Base-by-base conservation (phyloP, 2,113 vertebrate species). In the Emydura subglobosa region DNA sequence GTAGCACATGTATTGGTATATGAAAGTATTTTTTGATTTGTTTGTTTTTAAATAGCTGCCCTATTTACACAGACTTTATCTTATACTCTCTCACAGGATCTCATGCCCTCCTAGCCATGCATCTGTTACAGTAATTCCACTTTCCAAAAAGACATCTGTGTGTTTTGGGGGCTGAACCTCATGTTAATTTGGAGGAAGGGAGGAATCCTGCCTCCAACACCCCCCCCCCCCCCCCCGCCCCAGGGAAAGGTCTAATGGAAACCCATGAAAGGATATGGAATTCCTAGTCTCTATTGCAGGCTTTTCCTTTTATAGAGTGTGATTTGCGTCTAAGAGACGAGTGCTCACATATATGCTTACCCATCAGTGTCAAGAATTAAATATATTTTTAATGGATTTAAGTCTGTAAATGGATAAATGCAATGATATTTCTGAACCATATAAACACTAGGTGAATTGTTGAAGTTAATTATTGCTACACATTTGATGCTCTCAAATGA, bases 141-240 rank as follows among this genome's bases (percentile, higher is more conserved):
- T 92, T 89, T 78, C 1, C 51, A 95, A 95, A 68, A 92, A 78
- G 54, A 68, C 72, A 68, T 49, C 34, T 0, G 0, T 42, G 24
- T 91, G 47, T 50, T 88, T 91, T 91, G 51, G 65, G 82, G 79
- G 82, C 34, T 65, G 16, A 95, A 85, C 54, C 79, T 21, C 90
- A 92, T 84, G 90, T 34, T 87, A 88, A 94, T 93, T 94, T 95
- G 21, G 82, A 93, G 72, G 89, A 61, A 95, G 80, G 86, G 90
- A 91, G 94, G 78, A n/a, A 65, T 17, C 39, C 27, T 74, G 84
- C 89, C 53, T 49, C 49, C n/a, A 91, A 80, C 42, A 12, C 3
- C 34, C 74, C 55, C 49, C n/a, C n/a, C n/a, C n/a, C n/a, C n/a
- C n/a, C n/a, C n/a, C n/a, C n/a, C n/a, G n/a, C n/a, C n/a, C 2